A percentile compares a stretch with the other conserved stretches of the same genome.
Conservation (phyloP, 1,140 invertebrate genomes). For the Drosophila fuyamai region DNA sequence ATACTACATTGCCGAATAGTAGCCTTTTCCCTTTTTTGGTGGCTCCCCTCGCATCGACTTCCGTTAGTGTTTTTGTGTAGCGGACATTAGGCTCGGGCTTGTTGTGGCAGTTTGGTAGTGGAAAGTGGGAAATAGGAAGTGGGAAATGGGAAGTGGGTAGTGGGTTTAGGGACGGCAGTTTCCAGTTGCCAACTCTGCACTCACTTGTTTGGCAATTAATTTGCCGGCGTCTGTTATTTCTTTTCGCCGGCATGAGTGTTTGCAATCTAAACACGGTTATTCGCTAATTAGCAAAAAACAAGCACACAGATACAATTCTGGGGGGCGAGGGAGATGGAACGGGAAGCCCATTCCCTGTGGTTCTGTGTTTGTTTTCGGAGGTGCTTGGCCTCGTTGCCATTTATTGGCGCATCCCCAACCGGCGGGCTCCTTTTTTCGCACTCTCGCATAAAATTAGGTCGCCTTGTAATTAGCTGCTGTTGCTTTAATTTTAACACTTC, state of each 20-base stretch:
- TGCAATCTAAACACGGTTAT: slow-evolving; percentile 83
- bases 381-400: slow-evolving; percentile 81
- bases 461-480: slow-evolving; percentile 77
- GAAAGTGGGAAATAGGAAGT: too few relatives aligned
- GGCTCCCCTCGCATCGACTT: slow-evolving; percentile 17
- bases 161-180: slow-evolving; percentile 55
- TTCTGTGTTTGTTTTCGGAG: slow-evolving; percentile 74
- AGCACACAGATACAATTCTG: slow-evolving; percentile 61
- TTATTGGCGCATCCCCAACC: slow-evolving; percentile 63
- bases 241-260: slow-evolving; percentile 76
- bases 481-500: slow-evolving; percentile 64
- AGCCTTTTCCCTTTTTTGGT: not conserved
- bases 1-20: not conserved
- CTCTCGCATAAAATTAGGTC: slow-evolving; percentile 73
- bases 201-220: slow-evolving; percentile 83
- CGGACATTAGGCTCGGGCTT: slow-evolving; percentile 63
- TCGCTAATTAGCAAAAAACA: slow-evolving; percentile 83
- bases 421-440: slow-evolving; percentile 57
- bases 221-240: slow-evolving; percentile 81
- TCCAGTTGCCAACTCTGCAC: slow-evolving; percentile 78
- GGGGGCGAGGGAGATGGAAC: not conserved
- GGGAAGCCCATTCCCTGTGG: slow-evolving; percentile 69
- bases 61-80: slow-evolving; percentile 29
- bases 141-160: too few relatives aligned
- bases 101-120: slow-evolving; percentile 25